Percentiles rank a stretch among this genome's conserved stretches.
These are phyloP conservation scores for Scolopax rusticola DNA, from an alignment of 2,797 vertebrate genomes.

Conservation along the genomic window DNA sequence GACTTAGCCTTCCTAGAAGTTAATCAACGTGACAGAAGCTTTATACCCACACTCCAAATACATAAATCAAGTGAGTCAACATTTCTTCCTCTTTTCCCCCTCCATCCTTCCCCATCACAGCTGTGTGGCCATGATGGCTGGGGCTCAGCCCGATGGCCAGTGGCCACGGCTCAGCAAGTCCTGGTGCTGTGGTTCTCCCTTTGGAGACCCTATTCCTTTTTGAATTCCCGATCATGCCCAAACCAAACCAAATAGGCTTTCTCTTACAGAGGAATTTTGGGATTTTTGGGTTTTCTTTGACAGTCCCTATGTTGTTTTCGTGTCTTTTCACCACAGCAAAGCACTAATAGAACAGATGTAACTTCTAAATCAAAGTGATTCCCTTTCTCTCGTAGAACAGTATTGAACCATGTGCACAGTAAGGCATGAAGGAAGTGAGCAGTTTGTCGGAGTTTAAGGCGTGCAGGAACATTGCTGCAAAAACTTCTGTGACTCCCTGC, in stretches of 20 bases:
- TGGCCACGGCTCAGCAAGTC: background rate
- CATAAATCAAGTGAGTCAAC: background rate
- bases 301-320: background rate
- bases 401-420: background rate
- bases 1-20: conserved; percentile 14
- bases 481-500: background rate
- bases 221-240: background rate
- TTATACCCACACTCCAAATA: background rate
- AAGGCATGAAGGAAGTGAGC: background rate
- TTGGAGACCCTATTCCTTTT: background rate
- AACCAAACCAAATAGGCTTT: background rate
- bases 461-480: background rate
- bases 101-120: background rate
- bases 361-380: background rate
- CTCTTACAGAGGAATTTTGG: background rate
- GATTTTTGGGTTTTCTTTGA: no score
- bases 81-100: background rate
- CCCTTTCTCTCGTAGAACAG: background rate
- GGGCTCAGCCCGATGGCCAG: background rate
- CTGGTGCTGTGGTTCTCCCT: background rate
- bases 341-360: conserved; percentile 10
- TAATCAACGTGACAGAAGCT: conserved; percentile 23
- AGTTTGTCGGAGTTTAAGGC: background rate
- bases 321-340: background rate
- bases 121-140: background rate